Evolutionary conservation across 1,140 invertebrate genomes (phyloP).

Genomic region (Colletes latitarsis): DNA sequence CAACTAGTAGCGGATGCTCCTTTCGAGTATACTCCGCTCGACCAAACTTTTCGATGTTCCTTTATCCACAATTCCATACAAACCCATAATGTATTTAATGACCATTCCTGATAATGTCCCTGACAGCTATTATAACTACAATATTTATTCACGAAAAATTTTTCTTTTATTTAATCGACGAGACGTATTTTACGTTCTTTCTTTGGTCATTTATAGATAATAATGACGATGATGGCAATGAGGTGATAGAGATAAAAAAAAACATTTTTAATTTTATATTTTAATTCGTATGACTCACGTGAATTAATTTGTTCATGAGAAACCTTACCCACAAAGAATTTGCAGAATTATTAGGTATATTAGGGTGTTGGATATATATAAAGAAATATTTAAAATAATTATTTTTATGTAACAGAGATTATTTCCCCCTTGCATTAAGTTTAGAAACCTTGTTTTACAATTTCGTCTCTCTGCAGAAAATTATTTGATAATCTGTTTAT

Average conservation of each 20-base stretch:
- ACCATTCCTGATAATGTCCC: conserved; percentile 46
- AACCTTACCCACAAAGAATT: background rate
- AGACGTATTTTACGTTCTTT: conserved; percentile 3
- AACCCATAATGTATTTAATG: conserved; percentile 35
- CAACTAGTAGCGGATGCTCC: conserved; percentile 61
- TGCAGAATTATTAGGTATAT: background rate
- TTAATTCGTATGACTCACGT: background rate
- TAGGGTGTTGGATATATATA: background rate
- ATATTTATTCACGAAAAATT: background rate
- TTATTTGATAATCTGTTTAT: background rate
- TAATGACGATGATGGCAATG: conserved; percentile 22
- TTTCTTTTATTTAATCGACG: background rate
- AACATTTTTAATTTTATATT: background rate
- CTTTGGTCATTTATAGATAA: conserved; percentile 30
- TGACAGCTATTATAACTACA: conserved; percentile 44
- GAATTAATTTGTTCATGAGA: background rate
- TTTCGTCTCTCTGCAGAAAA: background rate
- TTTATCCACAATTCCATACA: conserved; percentile 22
- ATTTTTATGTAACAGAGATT: background rate
- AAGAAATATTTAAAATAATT: background rate
- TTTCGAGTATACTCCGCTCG: conserved; percentile 50
- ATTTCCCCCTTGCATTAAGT: background rate
- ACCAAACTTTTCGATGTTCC: conserved; percentile 37
- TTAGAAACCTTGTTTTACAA: background rate
- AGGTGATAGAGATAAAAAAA: conserved; percentile 44